Conservation (phyloP, 2,797 vertebrate genomes). For the Tenualosa thibaudeaui region DNA sequence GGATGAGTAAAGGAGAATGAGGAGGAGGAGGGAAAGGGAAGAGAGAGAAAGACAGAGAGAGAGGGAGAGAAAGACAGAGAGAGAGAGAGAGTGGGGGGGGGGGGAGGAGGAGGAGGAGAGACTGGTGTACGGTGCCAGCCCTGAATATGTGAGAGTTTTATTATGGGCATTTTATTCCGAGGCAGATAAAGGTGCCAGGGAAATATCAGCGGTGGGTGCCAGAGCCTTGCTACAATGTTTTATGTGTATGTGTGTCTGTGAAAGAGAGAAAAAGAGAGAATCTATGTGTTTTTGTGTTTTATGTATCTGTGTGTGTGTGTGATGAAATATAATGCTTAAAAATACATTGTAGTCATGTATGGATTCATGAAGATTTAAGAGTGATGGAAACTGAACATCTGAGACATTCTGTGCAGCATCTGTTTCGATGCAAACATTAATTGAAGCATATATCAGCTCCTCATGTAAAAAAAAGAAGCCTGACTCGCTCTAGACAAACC, state of each 20-base stretch:
- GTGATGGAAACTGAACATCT: background rate
- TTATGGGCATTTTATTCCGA: background rate
- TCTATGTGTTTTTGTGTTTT: background rate
- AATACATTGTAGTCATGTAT: background rate
- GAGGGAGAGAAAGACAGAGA: too few species aligned
- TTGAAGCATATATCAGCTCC: background rate
- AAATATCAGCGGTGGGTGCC: background rate
- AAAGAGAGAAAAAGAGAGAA: background rate
- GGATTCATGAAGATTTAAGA: background rate
- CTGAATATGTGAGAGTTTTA: background rate
- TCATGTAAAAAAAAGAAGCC: background rate
- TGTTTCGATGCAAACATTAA: background rate
- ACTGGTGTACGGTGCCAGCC: background rate
- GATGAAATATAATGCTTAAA: too few species aligned
- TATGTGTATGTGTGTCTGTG: background rate
- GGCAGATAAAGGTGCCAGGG: background rate
- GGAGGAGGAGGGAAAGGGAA: background rate
- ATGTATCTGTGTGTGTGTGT: background rate
- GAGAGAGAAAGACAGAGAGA: too few species aligned
- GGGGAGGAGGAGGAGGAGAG: background rate
- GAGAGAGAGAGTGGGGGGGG: background rate
- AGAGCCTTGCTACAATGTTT: background rate
- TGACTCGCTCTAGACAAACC: background rate
- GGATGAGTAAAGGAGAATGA: too few species aligned
- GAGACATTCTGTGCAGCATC: background rate